A percentile compares a stretch with the other conserved stretches of the same genome.
Evolutionary conservation across 2,888 invertebrate genomes (phyloP).

Genomic region (Microchrysa polita): DNA sequence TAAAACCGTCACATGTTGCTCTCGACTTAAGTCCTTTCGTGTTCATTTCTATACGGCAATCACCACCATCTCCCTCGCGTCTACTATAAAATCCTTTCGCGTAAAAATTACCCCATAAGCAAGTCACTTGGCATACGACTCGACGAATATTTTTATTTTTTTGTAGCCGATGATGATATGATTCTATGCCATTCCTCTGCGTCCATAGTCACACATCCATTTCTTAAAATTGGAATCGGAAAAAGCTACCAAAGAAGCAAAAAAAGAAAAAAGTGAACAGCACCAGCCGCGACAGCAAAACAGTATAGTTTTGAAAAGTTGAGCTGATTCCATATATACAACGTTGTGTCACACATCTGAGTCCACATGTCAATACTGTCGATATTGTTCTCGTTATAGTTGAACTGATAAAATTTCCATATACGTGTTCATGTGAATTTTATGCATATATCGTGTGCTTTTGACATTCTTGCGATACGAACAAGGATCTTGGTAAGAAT

Average conservation of each 20-base stretch:
- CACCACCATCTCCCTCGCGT: no score
- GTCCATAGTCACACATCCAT: background rate
- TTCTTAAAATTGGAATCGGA: constrained; percentile 13
- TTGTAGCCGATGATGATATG: background rate
- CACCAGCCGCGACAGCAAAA: no score
- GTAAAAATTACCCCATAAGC: no score
- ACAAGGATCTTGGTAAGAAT: no score
- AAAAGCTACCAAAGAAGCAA: no score
- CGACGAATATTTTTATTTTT: no score
- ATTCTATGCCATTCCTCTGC: background rate
- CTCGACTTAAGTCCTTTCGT: no score
- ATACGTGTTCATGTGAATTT: constrained; percentile 51
- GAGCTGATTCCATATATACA: constrained; percentile 7
- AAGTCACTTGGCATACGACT: no score
- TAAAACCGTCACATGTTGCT: no score
- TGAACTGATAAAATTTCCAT: constrained; percentile 51
- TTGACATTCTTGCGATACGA: no score
- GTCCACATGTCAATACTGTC: constrained; percentile 23
- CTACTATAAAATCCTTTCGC: no score
- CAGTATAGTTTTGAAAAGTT: constrained; percentile 8
- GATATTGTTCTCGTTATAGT: constrained; percentile 38
- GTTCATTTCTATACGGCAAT: no score
- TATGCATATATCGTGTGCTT: constrained; percentile 47
- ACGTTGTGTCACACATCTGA: background rate
- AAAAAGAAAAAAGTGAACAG: background rate